Evolutionary conservation across 2,797 vertebrate genomes (phyloP).

Genomic region (Tragopan temminckii): DNA sequence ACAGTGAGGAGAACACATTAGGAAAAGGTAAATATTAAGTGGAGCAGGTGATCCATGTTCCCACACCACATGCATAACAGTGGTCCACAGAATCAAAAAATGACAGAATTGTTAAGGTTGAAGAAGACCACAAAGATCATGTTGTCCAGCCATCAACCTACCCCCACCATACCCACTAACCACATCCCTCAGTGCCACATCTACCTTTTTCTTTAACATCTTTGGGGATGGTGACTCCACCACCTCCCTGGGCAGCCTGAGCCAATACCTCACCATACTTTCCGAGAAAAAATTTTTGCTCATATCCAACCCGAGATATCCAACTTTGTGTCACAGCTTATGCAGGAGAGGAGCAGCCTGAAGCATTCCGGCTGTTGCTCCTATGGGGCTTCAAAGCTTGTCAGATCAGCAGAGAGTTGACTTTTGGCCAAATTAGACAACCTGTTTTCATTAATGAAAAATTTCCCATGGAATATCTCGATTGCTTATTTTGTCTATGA

Average conservation of each 20-base stretch:
- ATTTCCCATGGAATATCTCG: neutral
- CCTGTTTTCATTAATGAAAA: neutral
- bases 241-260: too few relatives aligned
- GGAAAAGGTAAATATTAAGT: neutral
- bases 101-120: too few relatives aligned
- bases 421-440: neutral
- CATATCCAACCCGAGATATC: too few relatives aligned
- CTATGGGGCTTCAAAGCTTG: neutral
- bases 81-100: too few relatives aligned
- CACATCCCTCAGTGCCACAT: too few relatives aligned
- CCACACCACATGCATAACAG: neutral
- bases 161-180: too few relatives aligned
- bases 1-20: neutral
- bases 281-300: too few relatives aligned
- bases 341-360: neutral
- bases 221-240: too few relatives aligned
- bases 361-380: neutral
- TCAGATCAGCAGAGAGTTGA: neutral
- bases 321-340: rapidly evolving
- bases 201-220: too few relatives aligned
- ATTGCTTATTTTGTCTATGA: neutral
- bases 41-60: neutral
- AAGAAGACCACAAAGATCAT: too few relatives aligned
- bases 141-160: too few relatives aligned
- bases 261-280: too few relatives aligned